Conservation (phyloP, 2,888 invertebrate species). For the Zele albiditarsus region DNA sequence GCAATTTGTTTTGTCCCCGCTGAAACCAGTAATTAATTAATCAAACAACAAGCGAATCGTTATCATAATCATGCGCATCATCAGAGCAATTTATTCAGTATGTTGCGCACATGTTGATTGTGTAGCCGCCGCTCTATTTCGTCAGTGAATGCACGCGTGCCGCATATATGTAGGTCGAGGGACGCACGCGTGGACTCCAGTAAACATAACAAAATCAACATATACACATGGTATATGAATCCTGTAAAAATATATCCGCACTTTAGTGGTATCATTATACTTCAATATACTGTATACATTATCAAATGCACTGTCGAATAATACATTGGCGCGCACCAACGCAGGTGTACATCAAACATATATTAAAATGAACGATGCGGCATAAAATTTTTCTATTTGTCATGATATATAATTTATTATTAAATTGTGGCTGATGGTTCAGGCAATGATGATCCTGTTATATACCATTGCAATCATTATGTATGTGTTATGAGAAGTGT, state of each 20-base stretch:
- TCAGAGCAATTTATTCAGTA: constrained; percentile 20
- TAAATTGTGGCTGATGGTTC: neutral
- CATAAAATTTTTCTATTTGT: neutral
- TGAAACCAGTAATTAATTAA: constrained; percentile 27
- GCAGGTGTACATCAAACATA: too few species aligned
- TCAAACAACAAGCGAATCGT: constrained; percentile 29
- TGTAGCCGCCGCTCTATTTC: neutral
- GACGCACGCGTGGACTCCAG: constrained; percentile 13
- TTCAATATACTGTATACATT: neutral
- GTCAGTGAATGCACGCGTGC: constrained; percentile 21
- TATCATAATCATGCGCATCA: constrained; percentile 33
- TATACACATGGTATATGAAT: constrained; percentile 3
- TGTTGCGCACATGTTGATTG: constrained; percentile 27
- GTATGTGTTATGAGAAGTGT: constrained; percentile 15
- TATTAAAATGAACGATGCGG: too few species aligned
- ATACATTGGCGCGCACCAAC: neutral
- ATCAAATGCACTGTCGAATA: neutral
- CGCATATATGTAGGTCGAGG: constrained; percentile 41
- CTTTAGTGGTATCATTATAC: neutral
- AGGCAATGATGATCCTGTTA: constrained; percentile 32
- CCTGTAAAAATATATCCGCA: neutral
- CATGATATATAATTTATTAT: neutral
- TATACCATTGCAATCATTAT: neutral
- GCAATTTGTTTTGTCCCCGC: constrained; percentile 12
- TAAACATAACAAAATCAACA: constrained; percentile 26